A percentile compares a stretch with the other conserved stretches of the same genome.
These are phyloP conservation scores for Protobothrops flavoviridis DNA, from an alignment of 2,113 vertebrate genomes.

Conservation along the genomic window DNA sequence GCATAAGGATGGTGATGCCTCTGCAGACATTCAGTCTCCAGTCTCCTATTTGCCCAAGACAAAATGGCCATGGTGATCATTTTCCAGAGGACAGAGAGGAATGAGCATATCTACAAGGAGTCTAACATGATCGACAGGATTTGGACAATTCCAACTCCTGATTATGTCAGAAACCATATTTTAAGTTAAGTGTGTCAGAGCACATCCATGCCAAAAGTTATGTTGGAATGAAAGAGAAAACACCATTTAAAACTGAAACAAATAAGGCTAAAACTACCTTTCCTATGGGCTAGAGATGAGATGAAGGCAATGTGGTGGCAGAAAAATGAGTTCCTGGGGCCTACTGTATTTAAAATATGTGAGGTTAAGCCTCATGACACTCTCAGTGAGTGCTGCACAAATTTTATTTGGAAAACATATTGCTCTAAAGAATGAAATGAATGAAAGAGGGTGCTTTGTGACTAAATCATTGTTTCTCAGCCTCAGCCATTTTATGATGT, in stretches of 20 bases:
- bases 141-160: background rate
- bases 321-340: background rate
- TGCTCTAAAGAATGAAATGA: background rate
- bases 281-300: background rate
- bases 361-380: background rate
- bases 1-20: background rate
- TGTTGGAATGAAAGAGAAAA: background rate
- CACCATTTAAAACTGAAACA: background rate
- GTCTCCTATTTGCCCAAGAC: background rate
- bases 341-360: background rate
- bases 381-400: background rate
- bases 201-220: background rate
- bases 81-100: background rate
- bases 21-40: background rate
- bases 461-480: background rate
- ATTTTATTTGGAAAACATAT: background rate
- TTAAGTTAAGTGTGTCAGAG: background rate
- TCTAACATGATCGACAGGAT: background rate
- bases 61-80: background rate
- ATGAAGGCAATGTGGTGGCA: background rate
- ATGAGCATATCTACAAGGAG: background rate
- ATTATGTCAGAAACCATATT: background rate
- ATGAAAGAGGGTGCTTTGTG: background rate
- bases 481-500: background rate
- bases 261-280: background rate